A percentile compares a stretch with the other conserved stretches of the same genome.
These are phyloP conservation scores for Prolemur simus DNA, from an alignment of 2,113 vertebrate species.

Conservation along the genomic window DNA sequence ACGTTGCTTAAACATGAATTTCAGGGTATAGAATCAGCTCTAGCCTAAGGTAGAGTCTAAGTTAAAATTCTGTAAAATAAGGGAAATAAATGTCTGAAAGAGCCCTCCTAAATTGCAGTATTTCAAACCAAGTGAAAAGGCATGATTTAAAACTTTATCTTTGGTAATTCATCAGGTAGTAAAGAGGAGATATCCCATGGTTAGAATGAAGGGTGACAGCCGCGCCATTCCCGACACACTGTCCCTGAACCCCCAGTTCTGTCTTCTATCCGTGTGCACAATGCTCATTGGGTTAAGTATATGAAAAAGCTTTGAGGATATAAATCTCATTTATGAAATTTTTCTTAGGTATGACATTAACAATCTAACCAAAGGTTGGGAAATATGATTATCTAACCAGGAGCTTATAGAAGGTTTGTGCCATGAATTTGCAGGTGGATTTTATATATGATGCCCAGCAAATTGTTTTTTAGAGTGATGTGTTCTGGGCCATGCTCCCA, in stretches of 20 bases:
- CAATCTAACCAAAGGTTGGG: not conserved
- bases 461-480: not conserved
- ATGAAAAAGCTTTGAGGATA: not conserved
- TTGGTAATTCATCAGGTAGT: not conserved
- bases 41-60: not conserved
- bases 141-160: not conserved
- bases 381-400: not conserved
- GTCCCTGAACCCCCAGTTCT: not conserved
- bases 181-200: not conserved
- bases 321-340: not conserved
- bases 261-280: too few species aligned
- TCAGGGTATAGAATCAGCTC: not conserved
- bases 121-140: not conserved
- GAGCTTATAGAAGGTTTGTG: not conserved
- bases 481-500: too few species aligned
- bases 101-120: not conserved
- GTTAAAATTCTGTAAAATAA: not conserved
- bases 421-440: not conserved
- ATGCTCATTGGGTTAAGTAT: not conserved
- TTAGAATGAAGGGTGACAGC: too few species aligned
- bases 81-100: not conserved
- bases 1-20: not conserved
- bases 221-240: not conserved
- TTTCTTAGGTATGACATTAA: not conserved
- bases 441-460: not conserved